These are phyloP conservation scores for Phainopepla nitens DNA, from an alignment of 2,113 vertebrate species.

Conservation along the genomic window DNA sequence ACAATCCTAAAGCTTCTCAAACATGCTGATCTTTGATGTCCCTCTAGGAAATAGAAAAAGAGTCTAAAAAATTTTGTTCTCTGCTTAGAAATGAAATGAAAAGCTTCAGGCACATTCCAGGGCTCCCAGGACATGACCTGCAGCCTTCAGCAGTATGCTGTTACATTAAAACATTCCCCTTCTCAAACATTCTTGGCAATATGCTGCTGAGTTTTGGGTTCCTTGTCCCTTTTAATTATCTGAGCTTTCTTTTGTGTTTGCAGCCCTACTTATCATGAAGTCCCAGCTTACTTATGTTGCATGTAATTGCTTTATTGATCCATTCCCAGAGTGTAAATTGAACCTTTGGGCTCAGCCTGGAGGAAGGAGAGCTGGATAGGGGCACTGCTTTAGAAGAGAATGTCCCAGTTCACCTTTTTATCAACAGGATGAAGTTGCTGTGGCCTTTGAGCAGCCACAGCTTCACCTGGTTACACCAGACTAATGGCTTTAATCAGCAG, in stretches of 20 bases:
- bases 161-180: background rate
- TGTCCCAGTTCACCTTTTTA: background rate
- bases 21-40: background rate
- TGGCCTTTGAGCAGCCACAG: background rate
- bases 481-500: background rate
- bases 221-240: background rate
- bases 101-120: conserved; percentile 19
- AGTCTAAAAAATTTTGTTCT: background rate
- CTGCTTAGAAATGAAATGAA: background rate
- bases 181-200: background rate
- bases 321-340: background rate
- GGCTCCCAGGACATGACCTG: background rate
- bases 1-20: background rate
- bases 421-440: background rate
- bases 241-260: background rate
- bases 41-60: background rate
- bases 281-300: background rate
- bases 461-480: background rate
- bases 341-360: background rate
- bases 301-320: conserved; percentile 13
- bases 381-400: background rate
- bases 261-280: background rate
- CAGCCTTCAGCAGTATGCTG: background rate
- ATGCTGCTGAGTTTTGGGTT: background rate
- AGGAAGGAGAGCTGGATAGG: background rate